Evolutionary conservation across 2,888 invertebrate genomes (phyloP), one percentile per base, ranked within the genome.

Genomic region (Linyphia triangularis): DNA sequence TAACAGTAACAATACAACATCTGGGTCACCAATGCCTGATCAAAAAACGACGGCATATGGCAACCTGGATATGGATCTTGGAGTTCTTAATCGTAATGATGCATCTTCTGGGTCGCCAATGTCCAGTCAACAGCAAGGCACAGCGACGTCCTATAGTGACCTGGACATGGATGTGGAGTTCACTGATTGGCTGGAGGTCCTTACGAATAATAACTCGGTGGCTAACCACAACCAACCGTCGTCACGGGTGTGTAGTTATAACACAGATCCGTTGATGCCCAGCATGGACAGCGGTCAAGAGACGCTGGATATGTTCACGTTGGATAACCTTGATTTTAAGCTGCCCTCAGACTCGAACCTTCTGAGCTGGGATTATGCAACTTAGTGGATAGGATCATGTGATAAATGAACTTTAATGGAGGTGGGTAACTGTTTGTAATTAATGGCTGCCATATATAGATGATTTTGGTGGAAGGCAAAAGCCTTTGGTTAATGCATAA

Each of bases 51-150:
- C n/a, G n/a, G n/a, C n/a, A n/a, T 24, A n/a, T 33, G 16, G 13
- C 24, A 28, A 10, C 19, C 24, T 33, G 65, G 65, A 13, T 26
- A 94, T 95, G 94, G 95, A 95, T 28, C 70, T 90, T 6, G 90
- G 89, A 37, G 89, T 89, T 13, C 88, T 85, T 10, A 77, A 85
- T 13, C 65, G 57, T 22, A 19, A 28, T 4, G 84, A 84, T 7
- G 59, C 65, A 37, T 9, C 65, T 1, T 28, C 77, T 1, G 51
- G 72, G 16, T 69, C 63, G n/a, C 40, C 22, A 22, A 13, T 10
- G 40, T 33, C 30, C 19, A 30, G 33, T 2, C 43, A 63, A 24
- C 79, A 70, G 13, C 33, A 24, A 0, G 28, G 59, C 2, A 24
- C 9, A 6, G 10, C 69, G 26, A 30, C 73, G 9, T 43, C 40